Percentiles rank a stretch among this genome's conserved stretches.
Conservation (phyloP, 2,888 invertebrate species). For the Hyles lineata region DNA sequence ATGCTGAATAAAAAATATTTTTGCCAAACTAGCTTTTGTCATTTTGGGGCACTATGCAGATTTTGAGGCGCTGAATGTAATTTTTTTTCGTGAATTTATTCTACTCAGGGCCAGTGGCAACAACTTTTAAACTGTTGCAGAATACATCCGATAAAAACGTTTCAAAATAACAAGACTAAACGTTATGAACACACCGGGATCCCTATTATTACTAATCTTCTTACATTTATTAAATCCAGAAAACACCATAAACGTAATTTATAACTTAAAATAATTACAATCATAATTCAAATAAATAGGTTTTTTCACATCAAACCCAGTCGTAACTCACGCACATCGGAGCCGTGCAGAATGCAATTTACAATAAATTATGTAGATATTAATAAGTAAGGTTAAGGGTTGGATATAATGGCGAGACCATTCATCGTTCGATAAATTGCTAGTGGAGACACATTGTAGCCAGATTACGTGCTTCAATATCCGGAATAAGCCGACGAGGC, state of each 20-base stretch:
- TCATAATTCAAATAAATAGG: slow-evolving; percentile 29
- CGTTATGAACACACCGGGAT: too few species aligned
- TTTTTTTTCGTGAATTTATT: too few species aligned
- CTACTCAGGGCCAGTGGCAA: too few species aligned
- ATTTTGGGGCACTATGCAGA: too few species aligned
- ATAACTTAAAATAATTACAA: slow-evolving; percentile 15
- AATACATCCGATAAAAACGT: too few species aligned
- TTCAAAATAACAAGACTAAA: too few species aligned
- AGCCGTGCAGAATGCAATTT: slow-evolving; percentile 81
- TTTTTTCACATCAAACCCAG: slow-evolving; percentile 27
- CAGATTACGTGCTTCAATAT: slow-evolving; percentile 85
- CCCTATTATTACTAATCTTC: too few species aligned
- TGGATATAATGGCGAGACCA: slow-evolving; percentile 80
- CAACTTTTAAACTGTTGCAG: too few species aligned
- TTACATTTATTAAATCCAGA: too few species aligned
- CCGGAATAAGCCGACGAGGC: slow-evolving; percentile 67
- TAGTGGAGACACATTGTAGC: slow-evolving; percentile 79
- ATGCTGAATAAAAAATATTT: neutral
- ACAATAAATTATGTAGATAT: slow-evolving; percentile 85
- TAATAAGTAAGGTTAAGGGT: slow-evolving; percentile 84
- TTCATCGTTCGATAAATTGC: slow-evolving; percentile 84
- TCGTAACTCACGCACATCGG: slow-evolving; percentile 66
- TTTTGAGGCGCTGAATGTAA: too few species aligned
- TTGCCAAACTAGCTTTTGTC: too few species aligned
- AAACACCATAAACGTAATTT: neutral